These are phyloP conservation scores for Xiphophorus couchianus DNA, from an alignment of 2,113 vertebrate species.

Conservation along the genomic window DNA sequence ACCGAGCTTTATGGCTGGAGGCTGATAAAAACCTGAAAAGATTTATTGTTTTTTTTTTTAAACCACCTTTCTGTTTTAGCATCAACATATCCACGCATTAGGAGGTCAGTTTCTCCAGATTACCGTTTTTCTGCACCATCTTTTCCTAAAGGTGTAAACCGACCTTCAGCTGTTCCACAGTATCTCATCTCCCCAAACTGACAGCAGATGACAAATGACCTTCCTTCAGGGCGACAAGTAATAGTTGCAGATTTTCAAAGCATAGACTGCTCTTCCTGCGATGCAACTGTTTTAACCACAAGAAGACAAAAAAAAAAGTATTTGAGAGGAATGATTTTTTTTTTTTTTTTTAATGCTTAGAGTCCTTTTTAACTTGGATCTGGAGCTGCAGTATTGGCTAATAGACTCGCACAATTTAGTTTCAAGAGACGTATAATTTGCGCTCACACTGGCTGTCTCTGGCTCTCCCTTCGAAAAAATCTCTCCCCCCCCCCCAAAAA, in stretches of 20 bases:
- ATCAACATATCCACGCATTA: neutral
- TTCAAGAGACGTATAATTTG: too few relatives aligned
- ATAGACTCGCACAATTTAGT: too few relatives aligned
- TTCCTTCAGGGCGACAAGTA: slow-evolving; percentile 18
- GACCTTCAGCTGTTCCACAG: slow-evolving; percentile 27
- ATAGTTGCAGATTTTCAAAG: neutral
- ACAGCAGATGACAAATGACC: slow-evolving; percentile 54
- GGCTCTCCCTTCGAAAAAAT: neutral
- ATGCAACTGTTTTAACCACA: neutral
- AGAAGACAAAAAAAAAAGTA: neutral
- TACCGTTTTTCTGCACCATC: neutral
- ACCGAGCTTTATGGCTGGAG: neutral
- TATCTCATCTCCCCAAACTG: slow-evolving; percentile 29
- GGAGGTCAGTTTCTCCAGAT: neutral
- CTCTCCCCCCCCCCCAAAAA: neutral
- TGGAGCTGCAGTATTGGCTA: too few relatives aligned
- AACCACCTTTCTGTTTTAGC: neutral
- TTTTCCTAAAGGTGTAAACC: slow-evolving; percentile 33
- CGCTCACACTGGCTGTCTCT: neutral
- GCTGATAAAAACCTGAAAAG: neutral
- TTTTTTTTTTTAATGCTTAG: neutral
- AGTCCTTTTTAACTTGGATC: too few relatives aligned
- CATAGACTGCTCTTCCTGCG: neutral
- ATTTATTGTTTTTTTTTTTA: neutral
- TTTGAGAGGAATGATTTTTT: neutral